Percentiles rank a stretch among this genome's conserved stretches.
Evolutionary conservation across 2,888 invertebrate genomes (phyloP).

Genomic region (Disparrhopalites patrizii): DNA sequence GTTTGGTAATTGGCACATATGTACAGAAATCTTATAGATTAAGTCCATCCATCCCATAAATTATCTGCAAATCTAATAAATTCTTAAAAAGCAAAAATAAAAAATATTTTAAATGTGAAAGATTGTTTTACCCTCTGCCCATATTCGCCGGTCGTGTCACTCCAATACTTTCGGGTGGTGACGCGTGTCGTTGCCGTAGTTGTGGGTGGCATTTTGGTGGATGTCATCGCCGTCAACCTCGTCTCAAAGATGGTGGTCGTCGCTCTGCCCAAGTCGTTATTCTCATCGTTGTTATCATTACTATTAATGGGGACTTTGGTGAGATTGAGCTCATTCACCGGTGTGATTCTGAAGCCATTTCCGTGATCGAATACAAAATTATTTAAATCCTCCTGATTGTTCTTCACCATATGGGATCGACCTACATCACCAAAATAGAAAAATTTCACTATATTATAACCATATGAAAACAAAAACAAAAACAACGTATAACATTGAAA

Average conservation of each 20-base stretch:
- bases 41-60: too few relatives aligned
- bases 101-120: too few relatives aligned
- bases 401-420: conserved; percentile 38
- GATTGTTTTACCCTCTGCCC: background rate
- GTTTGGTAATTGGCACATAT: too few relatives aligned
- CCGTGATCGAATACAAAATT: conserved; percentile 23
- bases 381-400: conserved; percentile 35
- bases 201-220: conserved; percentile 22
- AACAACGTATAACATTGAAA: conserved; percentile 9
- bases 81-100: too few relatives aligned
- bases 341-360: conserved; percentile 22
- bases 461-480: background rate
- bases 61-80: too few relatives aligned
- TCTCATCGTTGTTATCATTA: background rate
- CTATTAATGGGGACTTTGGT: background rate
- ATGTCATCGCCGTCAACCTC: background rate
- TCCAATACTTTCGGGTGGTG: conserved; percentile 23
- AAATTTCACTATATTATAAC: background rate
- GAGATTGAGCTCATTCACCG: background rate
- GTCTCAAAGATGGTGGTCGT: background rate
- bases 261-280: background rate
- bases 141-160: conserved; percentile 23
- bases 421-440: conserved; percentile 31
- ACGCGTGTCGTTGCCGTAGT: conserved; percentile 11
- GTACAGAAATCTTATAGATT: too few relatives aligned